These are phyloP conservation scores for Conus canariensis DNA, from an alignment of 2,888 invertebrate species.

Conservation along the genomic window DNA sequence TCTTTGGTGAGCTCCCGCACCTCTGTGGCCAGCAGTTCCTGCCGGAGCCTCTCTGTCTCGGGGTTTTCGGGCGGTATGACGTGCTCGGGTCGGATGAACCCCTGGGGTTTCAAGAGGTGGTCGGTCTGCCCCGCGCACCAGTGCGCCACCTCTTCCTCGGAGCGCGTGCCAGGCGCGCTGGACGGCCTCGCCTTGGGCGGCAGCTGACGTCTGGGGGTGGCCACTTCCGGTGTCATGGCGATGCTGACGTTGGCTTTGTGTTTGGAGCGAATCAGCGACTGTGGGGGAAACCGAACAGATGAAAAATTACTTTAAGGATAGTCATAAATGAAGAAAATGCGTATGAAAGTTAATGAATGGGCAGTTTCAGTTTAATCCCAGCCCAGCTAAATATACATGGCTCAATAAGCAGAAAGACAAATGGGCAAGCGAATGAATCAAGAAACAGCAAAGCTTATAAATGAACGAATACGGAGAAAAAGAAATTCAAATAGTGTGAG, in stretches of 20 bases:
- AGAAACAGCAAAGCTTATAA: no score
- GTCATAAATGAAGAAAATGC: no score
- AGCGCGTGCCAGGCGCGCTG: slow-evolving; percentile 72
- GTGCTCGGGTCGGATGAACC: slow-evolving; percentile 56
- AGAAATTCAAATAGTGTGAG: no score
- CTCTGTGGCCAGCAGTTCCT: slow-evolving; percentile 56
- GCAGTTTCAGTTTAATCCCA: no score
- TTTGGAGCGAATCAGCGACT: slow-evolving; percentile 70
- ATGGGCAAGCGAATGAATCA: no score
- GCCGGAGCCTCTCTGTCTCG: slow-evolving; percentile 59
- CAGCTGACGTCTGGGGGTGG: slow-evolving; percentile 52
- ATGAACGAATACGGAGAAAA: no score
- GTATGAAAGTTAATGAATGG: no score
- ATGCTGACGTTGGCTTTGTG: slow-evolving; percentile 71
- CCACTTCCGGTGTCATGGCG: slow-evolving; percentile 43
- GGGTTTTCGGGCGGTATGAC: slow-evolving; percentile 59
- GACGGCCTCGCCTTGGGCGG: slow-evolving; percentile 51
- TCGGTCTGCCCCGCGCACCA: slow-evolving; percentile 68
- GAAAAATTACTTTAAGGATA: slow-evolving; percentile 24
- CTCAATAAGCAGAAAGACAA: no score
- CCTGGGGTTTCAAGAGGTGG: slow-evolving; percentile 52
- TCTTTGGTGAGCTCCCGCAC: slow-evolving; percentile 57
- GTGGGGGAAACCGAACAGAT: not conserved
- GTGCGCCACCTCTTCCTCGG: slow-evolving; percentile 61
- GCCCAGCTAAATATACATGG: no score